These are phyloP conservation scores for Caretta caretta DNA, from an alignment of 2,113 vertebrate species.

Conservation along the genomic window DNA sequence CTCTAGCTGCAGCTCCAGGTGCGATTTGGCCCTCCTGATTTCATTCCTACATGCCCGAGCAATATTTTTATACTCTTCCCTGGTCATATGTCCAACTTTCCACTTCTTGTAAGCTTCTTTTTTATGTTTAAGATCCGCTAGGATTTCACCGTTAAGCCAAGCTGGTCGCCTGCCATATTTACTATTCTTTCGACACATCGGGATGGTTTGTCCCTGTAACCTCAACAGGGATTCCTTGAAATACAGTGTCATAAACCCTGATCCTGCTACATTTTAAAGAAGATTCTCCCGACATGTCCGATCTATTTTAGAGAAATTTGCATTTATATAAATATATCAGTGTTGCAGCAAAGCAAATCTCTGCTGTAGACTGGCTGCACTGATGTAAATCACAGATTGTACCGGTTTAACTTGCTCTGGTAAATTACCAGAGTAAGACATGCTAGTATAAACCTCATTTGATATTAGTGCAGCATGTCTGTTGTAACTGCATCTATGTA, in stretches of 20 bases:
- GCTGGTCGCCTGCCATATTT: no score
- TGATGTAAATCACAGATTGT: not conserved
- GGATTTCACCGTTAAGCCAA: no score
- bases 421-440: not conserved
- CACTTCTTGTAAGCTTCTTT: no score
- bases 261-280: not conserved
- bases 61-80: no score
- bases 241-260: not conserved
- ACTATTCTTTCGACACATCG: no score
- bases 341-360: not conserved
- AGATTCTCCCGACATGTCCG: not conserved
- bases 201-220: no score
- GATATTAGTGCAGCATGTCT: not conserved
- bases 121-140: no score
- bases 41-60: no score
- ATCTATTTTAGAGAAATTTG: not conserved
- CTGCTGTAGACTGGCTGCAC: not conserved
- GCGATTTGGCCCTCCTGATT: no score
- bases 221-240: no score
- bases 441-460: constrained; percentile 16
- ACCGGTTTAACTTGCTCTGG: constrained; percentile 3
- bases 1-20: no score
- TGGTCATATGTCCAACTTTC: no score
- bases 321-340: not conserved
- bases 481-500: not conserved